These are phyloP conservation scores for Arremon aurantiirostris DNA, from an alignment of 2,797 vertebrate genomes.

Conservation along the genomic window DNA sequence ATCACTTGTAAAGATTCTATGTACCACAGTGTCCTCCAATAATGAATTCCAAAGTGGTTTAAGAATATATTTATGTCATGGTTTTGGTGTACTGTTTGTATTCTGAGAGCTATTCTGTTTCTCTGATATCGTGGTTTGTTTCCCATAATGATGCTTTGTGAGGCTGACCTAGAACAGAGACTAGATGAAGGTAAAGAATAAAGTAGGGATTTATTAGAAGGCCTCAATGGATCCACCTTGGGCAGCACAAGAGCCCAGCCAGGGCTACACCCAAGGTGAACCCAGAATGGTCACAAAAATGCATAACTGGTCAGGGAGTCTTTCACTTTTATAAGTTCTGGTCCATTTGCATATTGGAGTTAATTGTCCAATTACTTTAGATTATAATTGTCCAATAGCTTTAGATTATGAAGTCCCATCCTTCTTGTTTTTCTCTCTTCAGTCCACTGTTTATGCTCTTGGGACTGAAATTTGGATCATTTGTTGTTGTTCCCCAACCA, in stretches of 20 bases:
- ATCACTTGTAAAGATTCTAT: not conserved
- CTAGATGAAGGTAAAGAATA: no score
- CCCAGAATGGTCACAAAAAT: not conserved
- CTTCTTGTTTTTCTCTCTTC: not conserved
- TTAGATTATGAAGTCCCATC: not conserved
- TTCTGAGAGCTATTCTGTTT: not conserved
- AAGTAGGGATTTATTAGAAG: not conserved
- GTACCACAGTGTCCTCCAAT: not conserved
- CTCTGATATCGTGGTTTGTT: not conserved
- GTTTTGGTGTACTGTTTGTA: not conserved
- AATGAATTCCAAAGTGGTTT: not conserved
- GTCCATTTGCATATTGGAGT: not conserved
- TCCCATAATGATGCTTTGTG: not conserved
- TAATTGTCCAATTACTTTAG: not conserved
- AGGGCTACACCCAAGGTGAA: not conserved
- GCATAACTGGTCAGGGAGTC: accelerated
- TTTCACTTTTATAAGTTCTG: not conserved
- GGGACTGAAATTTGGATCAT: not conserved
- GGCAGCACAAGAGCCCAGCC: not conserved
- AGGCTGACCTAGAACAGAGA: not conserved
- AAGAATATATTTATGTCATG: not conserved
- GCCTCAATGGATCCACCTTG: not conserved
- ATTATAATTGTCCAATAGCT: no score
- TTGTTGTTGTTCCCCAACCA: not conserved
- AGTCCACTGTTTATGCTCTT: not conserved